Evolutionary conservation across 2,797 vertebrate genomes (phyloP), one percentile per base, ranked within the genome.

Genomic region (Molossus molossus): DNA sequence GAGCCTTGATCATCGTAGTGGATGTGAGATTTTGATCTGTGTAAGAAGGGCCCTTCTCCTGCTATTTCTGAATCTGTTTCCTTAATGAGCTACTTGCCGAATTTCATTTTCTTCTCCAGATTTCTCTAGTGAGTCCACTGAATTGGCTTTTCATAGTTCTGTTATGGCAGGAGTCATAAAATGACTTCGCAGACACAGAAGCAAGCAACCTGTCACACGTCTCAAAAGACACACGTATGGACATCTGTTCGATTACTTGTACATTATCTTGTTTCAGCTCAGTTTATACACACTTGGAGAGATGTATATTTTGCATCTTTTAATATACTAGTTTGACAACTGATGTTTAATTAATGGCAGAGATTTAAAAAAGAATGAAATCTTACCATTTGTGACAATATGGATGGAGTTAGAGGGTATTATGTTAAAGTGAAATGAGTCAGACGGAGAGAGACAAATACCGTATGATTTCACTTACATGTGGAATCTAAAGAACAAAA

Each of bases 71-170:
- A 69, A 29, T 91, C 58, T 18, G 37, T 70, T 87, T 90, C 20
- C 58, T 87, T 76, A 33, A 53, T 62, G 80, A 90, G 8, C 57
- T 80, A 15, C 58, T 57, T 76, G 14, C 10, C 48, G 50, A 82
- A 85, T 83, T 93, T 84, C 25, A 18, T 83, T 93, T 88, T 91
- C 69, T 94, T 76, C 53, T 70, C n/a, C 17, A 45, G 33, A 45
- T 57, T 84, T 50, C 60, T 70, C 48, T 48, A 55, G 50, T 23
- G 48, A 40, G 64, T 9, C 3, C 58, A 1, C 25, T 76, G 81
- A 64, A 58, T 13, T 40, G 53, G 11, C 55, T 62, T 91, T 77
- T 33, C n/a, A 40, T 18, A 21, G 29, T 65, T 90, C 45, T 58
- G 33, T 33, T 25, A 17, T 8, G 67, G 67, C 37, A 48, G 23